Conservation (phyloP, 2,797 vertebrate genomes). For the Catamblyrhynchus diadema region DNA sequence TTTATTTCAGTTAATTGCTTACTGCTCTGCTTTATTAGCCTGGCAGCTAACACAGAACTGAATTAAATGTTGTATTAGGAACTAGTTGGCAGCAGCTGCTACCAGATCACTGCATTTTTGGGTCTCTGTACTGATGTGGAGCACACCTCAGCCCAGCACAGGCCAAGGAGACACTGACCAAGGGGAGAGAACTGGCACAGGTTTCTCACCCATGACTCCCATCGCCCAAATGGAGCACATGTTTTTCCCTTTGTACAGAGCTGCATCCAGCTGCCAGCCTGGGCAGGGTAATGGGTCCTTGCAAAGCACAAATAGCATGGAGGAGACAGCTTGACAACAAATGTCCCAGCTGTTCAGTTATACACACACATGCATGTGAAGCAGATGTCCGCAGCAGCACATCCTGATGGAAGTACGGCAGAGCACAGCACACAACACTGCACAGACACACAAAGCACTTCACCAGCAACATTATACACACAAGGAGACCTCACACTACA, state of each 20-base stretch:
- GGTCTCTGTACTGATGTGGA: neutral
- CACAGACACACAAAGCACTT: neutral
- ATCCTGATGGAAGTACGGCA: neutral
- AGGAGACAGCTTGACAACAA: neutral
- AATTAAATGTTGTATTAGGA: neutral
- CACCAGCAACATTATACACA: neutral
- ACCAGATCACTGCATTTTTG: neutral
- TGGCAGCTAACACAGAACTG: neutral
- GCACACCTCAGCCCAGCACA: neutral
- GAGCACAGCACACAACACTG: neutral
- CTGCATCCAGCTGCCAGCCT: neutral
- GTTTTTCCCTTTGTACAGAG: neutral
- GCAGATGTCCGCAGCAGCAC: neutral
- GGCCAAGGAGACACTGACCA: neutral
- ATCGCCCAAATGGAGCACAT: fast-evolving
- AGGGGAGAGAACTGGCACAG: fast-evolving
- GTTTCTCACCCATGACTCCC: neutral
- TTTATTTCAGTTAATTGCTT: neutral
- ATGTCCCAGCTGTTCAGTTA: neutral
- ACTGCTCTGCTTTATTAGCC: neutral
- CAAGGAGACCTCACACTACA: neutral
- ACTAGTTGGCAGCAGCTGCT: neutral
- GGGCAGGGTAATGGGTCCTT: neutral
- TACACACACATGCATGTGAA: neutral
- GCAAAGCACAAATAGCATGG: neutral